Percentiles rank a stretch among this genome's conserved stretches.
Evolutionary conservation across 2,797 vertebrate genomes (phyloP).

Genomic region (Setipinna tenuifilis): DNA sequence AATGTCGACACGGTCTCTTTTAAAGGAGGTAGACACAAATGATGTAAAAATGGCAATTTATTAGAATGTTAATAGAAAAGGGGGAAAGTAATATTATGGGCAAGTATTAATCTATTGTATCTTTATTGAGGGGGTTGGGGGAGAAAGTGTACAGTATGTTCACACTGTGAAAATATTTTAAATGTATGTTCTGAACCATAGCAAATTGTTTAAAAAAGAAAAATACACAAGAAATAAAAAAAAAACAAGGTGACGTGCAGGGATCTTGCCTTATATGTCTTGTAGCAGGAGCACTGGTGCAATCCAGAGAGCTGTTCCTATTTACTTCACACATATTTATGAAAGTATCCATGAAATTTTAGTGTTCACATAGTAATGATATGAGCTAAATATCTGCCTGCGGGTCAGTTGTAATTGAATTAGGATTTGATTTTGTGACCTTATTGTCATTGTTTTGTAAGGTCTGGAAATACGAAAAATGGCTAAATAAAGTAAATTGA

Average conservation of each 20-base stretch:
- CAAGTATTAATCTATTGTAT: constrained; percentile 86
- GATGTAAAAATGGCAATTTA: constrained; percentile 71
- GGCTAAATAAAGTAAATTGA: constrained; percentile 57
- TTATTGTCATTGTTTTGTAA: constrained; percentile 73
- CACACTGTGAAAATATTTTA: constrained; percentile 86
- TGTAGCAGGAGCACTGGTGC: constrained; percentile 76
- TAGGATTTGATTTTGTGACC: constrained; percentile 70
- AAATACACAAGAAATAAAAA: constrained; percentile 66
- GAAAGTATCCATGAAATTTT: constrained; percentile 76
- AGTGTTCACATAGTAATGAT: constrained; percentile 81
- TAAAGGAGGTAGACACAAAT: constrained; percentile 26
- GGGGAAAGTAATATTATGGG: constrained; percentile 78
- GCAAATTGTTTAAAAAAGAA: constrained; percentile 66
- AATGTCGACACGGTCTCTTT: constrained; percentile 19
- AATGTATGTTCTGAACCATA: constrained; percentile 81
- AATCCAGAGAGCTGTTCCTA: constrained; percentile 69
- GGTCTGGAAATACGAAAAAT: constrained; percentile 60
- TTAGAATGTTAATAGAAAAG: constrained; percentile 80
- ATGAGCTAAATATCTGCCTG: constrained; percentile 79
- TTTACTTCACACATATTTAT: constrained; percentile 78
- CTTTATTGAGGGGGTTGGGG: constrained; percentile 73
- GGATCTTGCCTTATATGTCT: constrained; percentile 85
- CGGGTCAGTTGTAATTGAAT: constrained; percentile 84
- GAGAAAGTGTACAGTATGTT: constrained; percentile 79
- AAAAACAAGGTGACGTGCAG: constrained; percentile 79